Percentiles rank a stretch among this genome's conserved stretches.
phyloP scores from a whole-genome alignment of 2,888 invertebrate genomes.

The Dione vanillae region DNA sequence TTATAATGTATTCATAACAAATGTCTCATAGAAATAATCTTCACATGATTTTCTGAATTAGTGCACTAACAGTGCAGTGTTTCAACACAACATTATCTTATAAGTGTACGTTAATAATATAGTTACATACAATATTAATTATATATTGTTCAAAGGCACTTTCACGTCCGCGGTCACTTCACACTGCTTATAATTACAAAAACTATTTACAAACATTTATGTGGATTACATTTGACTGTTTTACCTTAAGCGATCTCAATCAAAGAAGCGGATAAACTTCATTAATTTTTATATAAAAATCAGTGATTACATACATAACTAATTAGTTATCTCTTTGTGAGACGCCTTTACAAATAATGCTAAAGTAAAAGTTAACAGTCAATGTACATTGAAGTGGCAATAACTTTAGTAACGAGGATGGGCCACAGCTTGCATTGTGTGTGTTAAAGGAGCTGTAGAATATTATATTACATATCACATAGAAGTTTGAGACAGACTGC shows the following conservation, averaged over 20 bases:
- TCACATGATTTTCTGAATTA: constrained; percentile 6
- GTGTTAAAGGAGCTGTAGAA: not conserved
- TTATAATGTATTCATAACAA: not conserved
- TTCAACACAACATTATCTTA: no score
- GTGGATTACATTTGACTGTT: not conserved
- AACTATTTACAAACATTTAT: not conserved
- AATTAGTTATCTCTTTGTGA: not conserved
- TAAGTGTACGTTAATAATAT: not conserved
- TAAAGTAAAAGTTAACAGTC: no score
- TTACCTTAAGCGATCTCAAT: not conserved
- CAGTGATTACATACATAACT: not conserved
- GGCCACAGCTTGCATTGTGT: not conserved
- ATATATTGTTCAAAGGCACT: constrained; percentile 17
- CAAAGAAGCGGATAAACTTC: not conserved
- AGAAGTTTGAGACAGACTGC: constrained; percentile 28
- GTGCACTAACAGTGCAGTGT: constrained; percentile 6
- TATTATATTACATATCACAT: no score
- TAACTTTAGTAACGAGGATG: no score
- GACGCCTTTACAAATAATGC: not conserved
- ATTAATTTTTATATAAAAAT: not conserved
- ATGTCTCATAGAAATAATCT: not conserved
- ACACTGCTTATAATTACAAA: constrained; percentile 1
- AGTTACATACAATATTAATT: constrained; percentile 8
- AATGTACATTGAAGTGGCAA: no score
- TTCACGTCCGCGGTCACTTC: not conserved